Evolutionary conservation across 2,888 invertebrate genomes (phyloP), one percentile per base, ranked within the genome.

Genomic region (Caenorhabditis angaria): DNA sequence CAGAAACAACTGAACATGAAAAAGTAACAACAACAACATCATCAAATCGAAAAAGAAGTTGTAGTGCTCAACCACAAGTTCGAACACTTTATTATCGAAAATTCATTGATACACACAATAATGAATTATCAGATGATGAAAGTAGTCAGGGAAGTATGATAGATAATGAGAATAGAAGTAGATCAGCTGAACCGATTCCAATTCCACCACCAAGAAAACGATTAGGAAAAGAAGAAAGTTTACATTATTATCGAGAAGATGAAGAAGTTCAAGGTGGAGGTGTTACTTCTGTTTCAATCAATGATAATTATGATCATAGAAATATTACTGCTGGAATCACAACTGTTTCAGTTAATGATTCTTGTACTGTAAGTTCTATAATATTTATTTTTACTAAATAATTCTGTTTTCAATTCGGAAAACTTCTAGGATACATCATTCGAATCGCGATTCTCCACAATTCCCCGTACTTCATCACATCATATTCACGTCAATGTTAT

Each of bases 11-110:
- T 0, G 56, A 62, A 28, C 65, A 65, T 1, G 71, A 72, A 50
- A 65, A 64, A 35, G 62, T 65, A 28, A 70, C 65, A 27, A 65
- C 59, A 29, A 63, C 71, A 22, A 66, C 70, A 25, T n/a, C n/a
- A n/a, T n/a, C n/a, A n/a, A n/a, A n/a, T n/a, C 59, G 62, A 24
- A 55, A 60, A 29, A 57, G 70, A 32, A 70, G 70, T 59, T 59
- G 62, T 29, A 70, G 70, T 70, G 61, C 65, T n/a, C 70, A 71
- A 47, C 71, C 71, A 18, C 64, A 67, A 67, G 71, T 72, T 35
- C 64, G 61, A 24, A 72, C 71, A 20, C 67, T 72, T 14, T 67
- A 72, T 35, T 72, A 72, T 27, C 66, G 71, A 27, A 72, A 72
- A 47, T 72, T 72, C 51, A 65, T 72, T 2, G 71, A 72, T 5